Conservation (phyloP, 1,140 invertebrate species). For the Calephelis virginiensis region DNA sequence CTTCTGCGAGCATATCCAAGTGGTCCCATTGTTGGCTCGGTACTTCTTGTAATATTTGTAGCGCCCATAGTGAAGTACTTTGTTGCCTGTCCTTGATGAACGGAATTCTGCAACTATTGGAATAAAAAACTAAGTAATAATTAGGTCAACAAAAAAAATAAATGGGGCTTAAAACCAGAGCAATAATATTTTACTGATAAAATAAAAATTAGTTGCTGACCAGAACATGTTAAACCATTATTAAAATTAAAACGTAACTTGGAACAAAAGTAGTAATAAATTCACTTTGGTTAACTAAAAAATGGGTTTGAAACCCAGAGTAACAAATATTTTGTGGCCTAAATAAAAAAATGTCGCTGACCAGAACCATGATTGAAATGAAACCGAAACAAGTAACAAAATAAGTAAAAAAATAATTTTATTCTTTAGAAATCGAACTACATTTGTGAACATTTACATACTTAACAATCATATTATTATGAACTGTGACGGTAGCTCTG, state of each 20-base stretch:
- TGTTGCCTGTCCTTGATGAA: background rate
- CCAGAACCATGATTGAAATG: no score
- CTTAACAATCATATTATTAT: constrained; percentile 20
- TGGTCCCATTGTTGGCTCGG: background rate
- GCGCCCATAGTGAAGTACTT: background rate
- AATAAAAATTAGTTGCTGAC: no score
- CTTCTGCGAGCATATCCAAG: constrained; percentile 1
- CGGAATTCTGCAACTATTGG: background rate
- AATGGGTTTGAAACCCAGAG: background rate
- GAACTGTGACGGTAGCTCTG: constrained; percentile 22
- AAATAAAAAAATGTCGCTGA: no score
- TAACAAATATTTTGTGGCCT: background rate
- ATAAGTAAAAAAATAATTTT: constrained; percentile 4
- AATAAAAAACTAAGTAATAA: background rate
- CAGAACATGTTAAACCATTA: no score
- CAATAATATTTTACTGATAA: background rate
- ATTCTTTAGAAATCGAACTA: constrained; percentile 15
- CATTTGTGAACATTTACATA: constrained; percentile 22
- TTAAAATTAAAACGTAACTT: no score
- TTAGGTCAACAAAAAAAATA: no score
- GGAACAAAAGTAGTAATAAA: no score
- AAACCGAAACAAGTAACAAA: background rate
- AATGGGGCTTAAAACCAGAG: background rate
- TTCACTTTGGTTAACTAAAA: no score
- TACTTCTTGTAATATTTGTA: constrained; percentile 9